Conservation (phyloP, 2,113 vertebrate species). For the Zeus faber region DNA sequence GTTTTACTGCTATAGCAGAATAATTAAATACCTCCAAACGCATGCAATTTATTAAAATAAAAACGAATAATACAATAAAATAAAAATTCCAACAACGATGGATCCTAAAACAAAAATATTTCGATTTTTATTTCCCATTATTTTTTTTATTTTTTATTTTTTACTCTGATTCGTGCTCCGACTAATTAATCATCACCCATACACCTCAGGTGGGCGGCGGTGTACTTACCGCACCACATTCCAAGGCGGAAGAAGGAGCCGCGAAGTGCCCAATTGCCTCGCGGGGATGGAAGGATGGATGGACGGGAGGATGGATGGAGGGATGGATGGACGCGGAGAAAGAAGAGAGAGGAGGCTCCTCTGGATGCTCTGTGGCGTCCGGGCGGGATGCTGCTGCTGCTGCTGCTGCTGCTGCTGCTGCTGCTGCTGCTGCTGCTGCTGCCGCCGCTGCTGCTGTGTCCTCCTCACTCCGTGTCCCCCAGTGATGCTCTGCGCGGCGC, state of each 20-base stretch:
- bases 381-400: constrained; percentile 60
- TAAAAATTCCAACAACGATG: neutral
- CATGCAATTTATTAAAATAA: neutral
- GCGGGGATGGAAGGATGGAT: constrained; percentile 41
- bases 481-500: constrained; percentile 76
- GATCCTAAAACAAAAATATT: too few species aligned
- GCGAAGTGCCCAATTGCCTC: constrained; percentile 49
- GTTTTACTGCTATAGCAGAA: too few species aligned
- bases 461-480: constrained; percentile 70
- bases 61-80: neutral
- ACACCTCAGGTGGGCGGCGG: too few species aligned
- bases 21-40: too few species aligned
- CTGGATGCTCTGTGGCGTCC: constrained; percentile 61
- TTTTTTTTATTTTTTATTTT: too few species aligned
- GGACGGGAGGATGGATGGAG: constrained; percentile 57
- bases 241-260: constrained; percentile 39
- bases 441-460: constrained; percentile 9
- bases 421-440: constrained; percentile 45
- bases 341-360: too few species aligned
- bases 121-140: too few species aligned
- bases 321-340: neutral
- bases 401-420: too few species aligned
- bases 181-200: too few species aligned
- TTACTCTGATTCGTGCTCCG: too few species aligned
- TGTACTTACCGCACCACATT: constrained; percentile 65